Percentiles rank a stretch among this genome's conserved stretches.
Conservation (phyloP, 1,140 invertebrate genomes). For the Venustaconcha ellipsiformis region DNA sequence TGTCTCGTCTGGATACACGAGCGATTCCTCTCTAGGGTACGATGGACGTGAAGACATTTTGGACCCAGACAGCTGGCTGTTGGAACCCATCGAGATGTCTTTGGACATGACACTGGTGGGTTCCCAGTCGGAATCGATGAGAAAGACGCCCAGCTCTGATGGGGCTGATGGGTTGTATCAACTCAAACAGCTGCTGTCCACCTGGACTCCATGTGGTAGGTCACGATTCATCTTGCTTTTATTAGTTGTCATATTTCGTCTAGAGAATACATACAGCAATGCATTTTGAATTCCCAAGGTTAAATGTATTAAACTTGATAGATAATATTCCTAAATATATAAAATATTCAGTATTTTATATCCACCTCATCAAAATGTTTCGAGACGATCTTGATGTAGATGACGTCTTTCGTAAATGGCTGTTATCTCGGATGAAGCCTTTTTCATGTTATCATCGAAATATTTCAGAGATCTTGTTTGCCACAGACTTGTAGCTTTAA, state of each 20-base stretch:
- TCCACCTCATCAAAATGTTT: too few species aligned
- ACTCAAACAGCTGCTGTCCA: conserved; percentile 52
- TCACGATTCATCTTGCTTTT: background rate
- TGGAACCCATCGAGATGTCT: conserved; percentile 34
- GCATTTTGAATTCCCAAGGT: too few species aligned
- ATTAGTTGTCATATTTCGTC: too few species aligned
- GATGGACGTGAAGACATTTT: conserved; percentile 36
- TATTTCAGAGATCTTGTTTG: background rate
- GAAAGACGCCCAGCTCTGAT: conserved; percentile 17
- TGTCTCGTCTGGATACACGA: conserved; percentile 35
- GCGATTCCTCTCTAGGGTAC: conserved; percentile 28
- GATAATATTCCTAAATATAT: too few species aligned
- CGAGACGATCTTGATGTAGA: too few species aligned
- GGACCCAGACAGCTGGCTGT: conserved; percentile 38
- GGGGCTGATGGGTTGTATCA: conserved; percentile 51
- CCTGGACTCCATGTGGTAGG: conserved; percentile 52
- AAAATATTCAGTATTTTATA: too few species aligned
- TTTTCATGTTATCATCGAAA: too few species aligned
- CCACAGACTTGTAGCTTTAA: background rate
- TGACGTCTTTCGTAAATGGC: too few species aligned
- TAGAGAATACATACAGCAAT: too few species aligned
- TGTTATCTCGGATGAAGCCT: too few species aligned
- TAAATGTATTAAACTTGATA: too few species aligned
- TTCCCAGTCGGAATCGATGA: conserved; percentile 13
- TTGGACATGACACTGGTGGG: conserved; percentile 32